A percentile compares a stretch with the other conserved stretches of the same genome.
Conservation (phyloP, 2,888 invertebrate genomes). For the Chrysodeixis includens region DNA sequence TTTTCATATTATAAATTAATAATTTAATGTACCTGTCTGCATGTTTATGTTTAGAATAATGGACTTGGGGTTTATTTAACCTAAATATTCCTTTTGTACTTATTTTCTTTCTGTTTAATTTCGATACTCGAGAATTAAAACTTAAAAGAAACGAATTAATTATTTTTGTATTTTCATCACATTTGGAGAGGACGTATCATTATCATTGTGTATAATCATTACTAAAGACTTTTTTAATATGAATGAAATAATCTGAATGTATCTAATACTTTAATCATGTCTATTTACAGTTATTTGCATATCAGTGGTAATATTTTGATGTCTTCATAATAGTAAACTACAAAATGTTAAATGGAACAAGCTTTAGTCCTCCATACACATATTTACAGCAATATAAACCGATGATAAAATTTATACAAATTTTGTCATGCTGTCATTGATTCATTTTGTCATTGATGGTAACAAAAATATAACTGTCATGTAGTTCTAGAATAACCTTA, state of each 20-base stretch:
- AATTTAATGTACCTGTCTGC: background rate
- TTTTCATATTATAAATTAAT: background rate
- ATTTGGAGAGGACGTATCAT: background rate
- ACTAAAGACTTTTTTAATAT: background rate
- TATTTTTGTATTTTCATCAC: too few species aligned
- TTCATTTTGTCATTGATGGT: too few species aligned
- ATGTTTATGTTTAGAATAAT: conserved; percentile 10
- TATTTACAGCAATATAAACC: too few species aligned
- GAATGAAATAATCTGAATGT: background rate
- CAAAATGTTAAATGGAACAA: too few species aligned
- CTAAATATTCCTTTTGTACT: background rate
- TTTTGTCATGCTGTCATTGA: too few species aligned
- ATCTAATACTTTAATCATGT: conserved; percentile 1
- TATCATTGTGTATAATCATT: background rate
- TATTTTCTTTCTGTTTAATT: background rate
- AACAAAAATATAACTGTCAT: too few species aligned
- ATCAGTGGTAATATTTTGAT: background rate
- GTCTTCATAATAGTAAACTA: too few species aligned
- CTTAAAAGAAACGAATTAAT: too few species aligned
- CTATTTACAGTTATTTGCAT: background rate
- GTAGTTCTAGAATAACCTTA: too few species aligned
- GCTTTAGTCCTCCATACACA: too few species aligned
- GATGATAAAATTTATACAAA: too few species aligned
- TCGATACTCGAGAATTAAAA: background rate
- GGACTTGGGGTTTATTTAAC: background rate